Base-by-base conservation (phyloP, 1,140 invertebrate genomes). In the Macrosteles quadrilineatus region DNA sequence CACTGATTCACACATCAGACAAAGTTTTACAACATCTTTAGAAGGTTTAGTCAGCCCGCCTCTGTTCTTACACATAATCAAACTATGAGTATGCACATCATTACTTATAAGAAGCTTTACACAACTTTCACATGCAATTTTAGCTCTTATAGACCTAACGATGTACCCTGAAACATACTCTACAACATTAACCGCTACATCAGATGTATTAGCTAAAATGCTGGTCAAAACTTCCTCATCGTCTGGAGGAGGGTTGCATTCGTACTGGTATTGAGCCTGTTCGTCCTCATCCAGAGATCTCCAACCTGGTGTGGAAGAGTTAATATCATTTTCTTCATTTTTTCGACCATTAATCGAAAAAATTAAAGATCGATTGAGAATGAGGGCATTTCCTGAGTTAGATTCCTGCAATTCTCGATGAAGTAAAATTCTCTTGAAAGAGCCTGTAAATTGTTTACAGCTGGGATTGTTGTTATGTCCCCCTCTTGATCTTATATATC, bases 401-500 rank as follows among this genome's bases (percentile, higher is more conserved):
- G 65, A 67, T 27, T 67, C 65, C 25, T 65, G 63, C 14, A 65
- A 30, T 32, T 65, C 63, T 43, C 17, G 29, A n/a, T 65, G 63
- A 19, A 47, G 45, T 27, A 67, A 50, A 47, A 67, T 67, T 67
- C 65, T 43, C 29, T 67, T 67, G 29, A 67, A 67, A 50, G 23
- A 47, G 14, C 65, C 12, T 11, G 65, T 67, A 50, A 45, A 67
- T 47, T 67, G 36, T 29, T 27, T 67, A 40, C 65, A 47, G 19
- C 67, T 69, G 6, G 73, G 71, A 23, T 73, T 73, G 30, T 73
- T 72, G 27, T 72, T 72, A 9, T 64, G 73, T n/a, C 73, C 70
- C 0, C 70, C 31, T 27, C 68, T 31, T 17, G 25, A 55, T 31
- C 72, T 57, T n/a, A 74, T 73, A 27, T 45, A 31, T n/a, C 67